Evolutionary conservation across 2,797 vertebrate species (phyloP).

Genomic region (Galagoides demidoff): DNA sequence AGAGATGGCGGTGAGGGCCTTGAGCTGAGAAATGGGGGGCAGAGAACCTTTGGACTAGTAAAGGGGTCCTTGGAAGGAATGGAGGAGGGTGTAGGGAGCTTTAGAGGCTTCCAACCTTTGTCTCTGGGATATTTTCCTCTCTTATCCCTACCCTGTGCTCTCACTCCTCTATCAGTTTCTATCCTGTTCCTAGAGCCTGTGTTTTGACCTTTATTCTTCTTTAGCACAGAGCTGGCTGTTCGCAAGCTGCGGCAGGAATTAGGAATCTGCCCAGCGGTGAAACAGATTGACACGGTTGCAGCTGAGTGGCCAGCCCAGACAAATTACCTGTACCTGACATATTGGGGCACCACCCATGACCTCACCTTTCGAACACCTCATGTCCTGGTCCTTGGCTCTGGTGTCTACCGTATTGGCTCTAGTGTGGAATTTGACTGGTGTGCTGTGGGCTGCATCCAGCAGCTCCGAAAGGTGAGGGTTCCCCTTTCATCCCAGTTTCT

Average conservation of each 20-base stretch:
- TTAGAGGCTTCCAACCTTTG: not conserved
- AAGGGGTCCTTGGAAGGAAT: not conserved
- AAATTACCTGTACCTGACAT: constrained; percentile 98
- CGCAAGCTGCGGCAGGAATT: constrained; percentile 94
- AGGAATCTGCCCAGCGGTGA: constrained; percentile 95
- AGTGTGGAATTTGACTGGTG: constrained; percentile 99
- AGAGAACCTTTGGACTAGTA: not conserved
- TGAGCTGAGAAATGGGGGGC: not conserved
- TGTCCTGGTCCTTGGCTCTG: constrained; percentile 97
- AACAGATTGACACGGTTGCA: constrained; percentile 98
- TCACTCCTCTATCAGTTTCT: not conserved
- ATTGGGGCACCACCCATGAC: constrained; percentile 93
- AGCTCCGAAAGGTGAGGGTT: constrained; percentile 93
- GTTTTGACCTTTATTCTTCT: not conserved
- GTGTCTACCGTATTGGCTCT: constrained; percentile 98
- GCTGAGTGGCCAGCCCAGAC: constrained; percentile 98
- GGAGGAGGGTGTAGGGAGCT: not conserved
- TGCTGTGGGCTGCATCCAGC: constrained; percentile 96
- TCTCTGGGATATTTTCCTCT: not conserved
- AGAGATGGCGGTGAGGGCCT: not conserved
- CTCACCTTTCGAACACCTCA: constrained; percentile 92
- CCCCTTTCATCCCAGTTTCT: accelerated
- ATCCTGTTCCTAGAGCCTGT: not conserved
- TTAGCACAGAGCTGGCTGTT: constrained; percentile 96
- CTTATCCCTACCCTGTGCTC: not conserved